phyloP scores from a whole-genome alignment of 2,113 vertebrate species.

The Grantiella picta region DNA sequence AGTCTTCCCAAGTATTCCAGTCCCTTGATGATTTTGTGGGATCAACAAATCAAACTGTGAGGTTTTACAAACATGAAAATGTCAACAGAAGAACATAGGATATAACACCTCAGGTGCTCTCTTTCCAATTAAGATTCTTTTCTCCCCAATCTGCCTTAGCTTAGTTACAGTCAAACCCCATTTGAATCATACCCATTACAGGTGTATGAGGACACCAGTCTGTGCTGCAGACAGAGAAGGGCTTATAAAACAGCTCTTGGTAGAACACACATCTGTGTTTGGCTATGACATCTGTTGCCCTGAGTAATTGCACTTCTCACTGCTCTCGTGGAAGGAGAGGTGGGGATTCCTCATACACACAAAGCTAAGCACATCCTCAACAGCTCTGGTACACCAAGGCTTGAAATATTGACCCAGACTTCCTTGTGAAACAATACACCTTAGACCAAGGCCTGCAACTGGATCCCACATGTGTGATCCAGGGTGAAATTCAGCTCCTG shows the following conservation, averaged over 20 bases:
- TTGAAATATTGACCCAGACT: neutral
- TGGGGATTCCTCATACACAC: neutral
- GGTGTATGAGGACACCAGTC: neutral
- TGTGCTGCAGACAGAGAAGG: neutral
- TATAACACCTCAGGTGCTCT: neutral
- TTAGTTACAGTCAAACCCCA: neutral
- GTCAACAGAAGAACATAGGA: slow-evolving; percentile 50
- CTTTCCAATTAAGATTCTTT: neutral
- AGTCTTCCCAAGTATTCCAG: slow-evolving; percentile 37
- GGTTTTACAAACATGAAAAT: slow-evolving; percentile 59
- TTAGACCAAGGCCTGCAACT: neutral
- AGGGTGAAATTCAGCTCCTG: neutral
- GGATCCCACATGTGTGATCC: neutral
- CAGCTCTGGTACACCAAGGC: neutral
- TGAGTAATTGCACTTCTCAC: neutral
- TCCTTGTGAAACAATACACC: neutral
- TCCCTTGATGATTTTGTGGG: slow-evolving; percentile 47
- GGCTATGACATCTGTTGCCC: neutral
- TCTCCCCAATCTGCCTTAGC: neutral
- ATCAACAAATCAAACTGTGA: slow-evolving; percentile 62
- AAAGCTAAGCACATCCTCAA: neutral
- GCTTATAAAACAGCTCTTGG: neutral
- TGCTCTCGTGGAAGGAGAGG: neutral
- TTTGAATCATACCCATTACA: neutral
- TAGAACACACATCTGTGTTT: neutral